phyloP scores from a whole-genome alignment of 2,888 invertebrate species.

The Cepaea hortensis region DNA sequence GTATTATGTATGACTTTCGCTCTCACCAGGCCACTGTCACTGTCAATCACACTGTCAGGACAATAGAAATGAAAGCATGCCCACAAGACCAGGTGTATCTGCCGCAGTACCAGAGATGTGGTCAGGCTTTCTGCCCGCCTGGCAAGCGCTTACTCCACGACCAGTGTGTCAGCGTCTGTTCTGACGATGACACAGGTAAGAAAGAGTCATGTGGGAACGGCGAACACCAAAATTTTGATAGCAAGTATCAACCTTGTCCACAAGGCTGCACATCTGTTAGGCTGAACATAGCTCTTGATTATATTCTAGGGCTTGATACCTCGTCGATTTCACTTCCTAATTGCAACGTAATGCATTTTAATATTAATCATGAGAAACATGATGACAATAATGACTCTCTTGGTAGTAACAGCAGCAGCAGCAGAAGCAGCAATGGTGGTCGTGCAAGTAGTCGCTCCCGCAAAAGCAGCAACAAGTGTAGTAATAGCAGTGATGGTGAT shows the following conservation, averaged over 20 bases:
- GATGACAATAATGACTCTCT: not conserved
- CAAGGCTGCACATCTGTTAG: not conserved
- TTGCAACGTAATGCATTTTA: not conserved
- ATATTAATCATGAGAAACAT: not conserved
- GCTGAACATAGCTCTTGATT: slow-evolving; percentile 16
- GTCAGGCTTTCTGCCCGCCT: not conserved
- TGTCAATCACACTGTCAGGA: not conserved
- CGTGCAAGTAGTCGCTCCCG: no score
- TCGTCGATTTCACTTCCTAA: not conserved
- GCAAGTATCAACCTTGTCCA: not conserved
- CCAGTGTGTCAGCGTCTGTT: not conserved
- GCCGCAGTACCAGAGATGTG: slow-evolving; percentile 1
- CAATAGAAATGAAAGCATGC: slow-evolving; percentile 27
- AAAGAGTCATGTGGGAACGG: not conserved
- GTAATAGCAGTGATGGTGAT: not conserved
- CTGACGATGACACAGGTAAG: not conserved
- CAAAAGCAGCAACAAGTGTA: no score
- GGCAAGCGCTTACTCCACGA: not conserved
- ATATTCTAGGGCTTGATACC: not conserved
- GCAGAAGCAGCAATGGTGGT: no score
- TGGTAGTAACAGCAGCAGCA: not conserved
- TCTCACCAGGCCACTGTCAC: not conserved
- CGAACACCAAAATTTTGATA: not conserved
- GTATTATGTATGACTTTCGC: slow-evolving; percentile 22
- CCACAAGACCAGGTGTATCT: slow-evolving; percentile 15